Evolutionary conservation across 2,113 vertebrate species (phyloP), one percentile per base, ranked within the genome.

Genomic region (Isichthys henryi): DNA sequence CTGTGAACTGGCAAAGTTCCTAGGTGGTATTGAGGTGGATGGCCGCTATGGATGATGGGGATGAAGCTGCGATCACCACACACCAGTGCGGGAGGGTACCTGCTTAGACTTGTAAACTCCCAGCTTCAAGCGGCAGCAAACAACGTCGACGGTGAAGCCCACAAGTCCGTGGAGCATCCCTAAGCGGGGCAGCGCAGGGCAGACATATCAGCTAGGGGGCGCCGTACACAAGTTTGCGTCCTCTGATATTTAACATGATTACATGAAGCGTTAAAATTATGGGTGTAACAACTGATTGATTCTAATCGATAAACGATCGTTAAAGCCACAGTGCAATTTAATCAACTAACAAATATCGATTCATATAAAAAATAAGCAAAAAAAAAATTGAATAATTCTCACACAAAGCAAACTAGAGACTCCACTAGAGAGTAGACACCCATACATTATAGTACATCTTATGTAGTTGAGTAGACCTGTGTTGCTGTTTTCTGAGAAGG

Each of bases 41-140:
- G 66, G 66, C 23, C 1, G n/a, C 66, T 1, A 56, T 56, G 52
- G 17, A 5, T 2, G 52, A 6, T 56, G 52, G 52, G 11, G 66
- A 9, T 35, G 66, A 74, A 4, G 31, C 66, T 7, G 70, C 70
- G 35, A 7, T 39, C 15, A 7, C 1, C 2, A 13, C 15, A 43
- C 62, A 7, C 13, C 31, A 43, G 74, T 5, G 35, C 17, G 11
- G 74, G 15, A 15, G 91, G 95, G 96, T 95, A 98, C 98, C 91
- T 95, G 93, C 88, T 91, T 92, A 80, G 92, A 95, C 93, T 89
- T 97, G 92, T 96, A 96, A 89, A 96, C 94, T 91, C 97, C 97
- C 91, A 98, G 93, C 95, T 96, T 96, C 92, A 99, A 97, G 92
- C 97, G 98, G 94, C 98, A 99, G 95, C 97, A 99, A 93, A 98